A percentile compares a stretch with the other conserved stretches of the same genome.
Evolutionary conservation across 1,140 invertebrate genomes (phyloP).

Genomic region (Meteorus sp.): DNA sequence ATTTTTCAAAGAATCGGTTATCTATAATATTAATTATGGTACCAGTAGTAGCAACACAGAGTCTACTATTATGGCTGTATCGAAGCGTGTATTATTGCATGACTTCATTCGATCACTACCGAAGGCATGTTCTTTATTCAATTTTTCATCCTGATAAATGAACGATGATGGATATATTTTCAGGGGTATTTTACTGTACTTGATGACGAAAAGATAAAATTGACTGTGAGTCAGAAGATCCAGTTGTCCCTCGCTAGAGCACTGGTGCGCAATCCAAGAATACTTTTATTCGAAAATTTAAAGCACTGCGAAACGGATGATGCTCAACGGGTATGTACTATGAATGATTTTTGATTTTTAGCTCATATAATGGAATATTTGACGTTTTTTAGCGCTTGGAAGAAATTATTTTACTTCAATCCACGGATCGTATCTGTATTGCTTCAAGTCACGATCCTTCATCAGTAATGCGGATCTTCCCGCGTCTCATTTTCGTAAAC

Average conservation of each 20-base stretch:
- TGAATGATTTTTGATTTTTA: neutral
- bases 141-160: neutral
- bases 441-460: slow-evolving; percentile 12
- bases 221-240: slow-evolving; percentile 13
- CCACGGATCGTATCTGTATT: slow-evolving; percentile 7
- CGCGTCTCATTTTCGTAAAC: slow-evolving; percentile 8
- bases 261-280: slow-evolving; percentile 6
- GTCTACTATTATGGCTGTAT: neutral
- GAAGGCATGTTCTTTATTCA: neutral
- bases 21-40: slow-evolving; percentile 1
- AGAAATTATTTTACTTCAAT: neutral
- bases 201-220: slow-evolving; percentile 2
- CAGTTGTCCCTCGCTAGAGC: slow-evolving; percentile 12
- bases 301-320: slow-evolving; percentile 1
- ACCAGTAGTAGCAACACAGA: neutral
- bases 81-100: neutral
- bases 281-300: slow-evolving; percentile 5
- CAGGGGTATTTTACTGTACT: slow-evolving; percentile 13
- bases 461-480: slow-evolving; percentile 6
- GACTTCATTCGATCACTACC: neutral
- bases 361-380: slow-evolving; percentile 2
- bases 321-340: slow-evolving; percentile 5
- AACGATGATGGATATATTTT: neutral
- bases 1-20: neutral
- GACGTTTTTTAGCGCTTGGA: slow-evolving; percentile 4